These are phyloP conservation scores for Oligia fasciuncula DNA, from an alignment of 2,888 invertebrate genomes.

Conservation along the genomic window DNA sequence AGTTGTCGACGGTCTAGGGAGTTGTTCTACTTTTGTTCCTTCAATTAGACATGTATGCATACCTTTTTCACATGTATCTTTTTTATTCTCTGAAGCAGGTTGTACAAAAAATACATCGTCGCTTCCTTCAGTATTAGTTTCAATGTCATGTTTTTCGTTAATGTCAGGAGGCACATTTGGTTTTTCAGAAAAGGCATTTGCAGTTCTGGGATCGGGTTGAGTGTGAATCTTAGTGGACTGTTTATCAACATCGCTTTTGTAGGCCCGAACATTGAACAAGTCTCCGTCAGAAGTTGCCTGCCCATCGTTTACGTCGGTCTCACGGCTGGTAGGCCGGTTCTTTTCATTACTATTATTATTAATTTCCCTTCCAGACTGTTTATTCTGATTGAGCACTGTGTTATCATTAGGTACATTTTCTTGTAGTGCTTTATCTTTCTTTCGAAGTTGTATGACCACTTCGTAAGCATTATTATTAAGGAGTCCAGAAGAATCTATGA, in stretches of 20 bases:
- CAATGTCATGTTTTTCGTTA: slow-evolving; percentile 24
- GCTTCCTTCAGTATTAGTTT: slow-evolving; percentile 36
- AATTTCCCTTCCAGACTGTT: slow-evolving; percentile 8
- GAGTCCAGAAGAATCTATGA: slow-evolving; percentile 82
- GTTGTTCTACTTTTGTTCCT: slow-evolving; percentile 65
- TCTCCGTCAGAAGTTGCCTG: slow-evolving; percentile 21
- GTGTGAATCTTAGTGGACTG: slow-evolving; percentile 19
- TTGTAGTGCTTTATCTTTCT: slow-evolving; percentile 74
- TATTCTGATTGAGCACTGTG: slow-evolving; percentile 22
- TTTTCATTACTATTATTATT: slow-evolving; percentile 24
- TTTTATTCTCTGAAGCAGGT: slow-evolving; percentile 50
- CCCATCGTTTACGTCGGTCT: slow-evolving; percentile 2
- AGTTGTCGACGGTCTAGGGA: slow-evolving; percentile 76
- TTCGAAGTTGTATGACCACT: slow-evolving; percentile 85
- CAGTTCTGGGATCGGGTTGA: slow-evolving; percentile 3
- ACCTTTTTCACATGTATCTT: slow-evolving; percentile 70
- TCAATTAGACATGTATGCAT: slow-evolving; percentile 70
- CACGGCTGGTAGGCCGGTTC: slow-evolving; percentile 8
- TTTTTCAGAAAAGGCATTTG: slow-evolving; percentile 18
- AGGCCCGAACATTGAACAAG: slow-evolving; percentile 13
- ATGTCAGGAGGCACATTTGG: neutral
- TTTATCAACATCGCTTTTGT: slow-evolving; percentile 14
- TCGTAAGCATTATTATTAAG: slow-evolving; percentile 84
- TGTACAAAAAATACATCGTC: slow-evolving; percentile 29
- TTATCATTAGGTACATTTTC: slow-evolving; percentile 53